A percentile compares a stretch with the other conserved stretches of the same genome.
phyloP scores from a whole-genome alignment of 2,888 invertebrate genomes.

The Nasonia oneida region DNA sequence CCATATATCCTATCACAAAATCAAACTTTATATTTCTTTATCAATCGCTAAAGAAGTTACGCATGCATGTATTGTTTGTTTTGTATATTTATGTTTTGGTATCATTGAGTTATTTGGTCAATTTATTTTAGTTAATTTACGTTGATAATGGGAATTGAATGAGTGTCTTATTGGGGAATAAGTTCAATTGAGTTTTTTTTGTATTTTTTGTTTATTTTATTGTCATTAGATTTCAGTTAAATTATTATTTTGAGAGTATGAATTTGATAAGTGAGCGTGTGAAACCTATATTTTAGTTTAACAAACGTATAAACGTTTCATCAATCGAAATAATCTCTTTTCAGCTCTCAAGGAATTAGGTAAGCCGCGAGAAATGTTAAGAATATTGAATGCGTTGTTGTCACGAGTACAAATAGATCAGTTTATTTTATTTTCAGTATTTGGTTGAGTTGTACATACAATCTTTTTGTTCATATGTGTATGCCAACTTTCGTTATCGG shows the following conservation, averaged over 20 bases:
- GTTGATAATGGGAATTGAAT: constrained; percentile 25
- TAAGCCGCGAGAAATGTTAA: constrained; percentile 74
- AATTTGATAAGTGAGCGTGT: constrained; percentile 68
- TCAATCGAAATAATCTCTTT: constrained; percentile 75
- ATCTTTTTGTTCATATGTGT: constrained; percentile 37
- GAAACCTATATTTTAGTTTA: constrained; percentile 63
- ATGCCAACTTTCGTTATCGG: constrained; percentile 50
- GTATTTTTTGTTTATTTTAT: constrained; percentile 53
- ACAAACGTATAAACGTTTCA: constrained; percentile 70
- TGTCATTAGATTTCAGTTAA: constrained; percentile 44
- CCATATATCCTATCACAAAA: constrained; percentile 66
- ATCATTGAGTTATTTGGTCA: constrained; percentile 63
- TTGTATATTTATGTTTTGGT: constrained; percentile 67
- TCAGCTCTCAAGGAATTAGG: constrained; percentile 79
- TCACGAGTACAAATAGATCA: constrained; percentile 69
- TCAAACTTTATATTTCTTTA: constrained; percentile 62
- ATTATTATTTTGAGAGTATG: constrained; percentile 44
- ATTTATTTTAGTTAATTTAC: constrained; percentile 60
- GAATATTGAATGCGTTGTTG: constrained; percentile 75
- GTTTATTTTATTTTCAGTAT: constrained; percentile 58
- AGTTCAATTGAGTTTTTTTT: constrained; percentile 33
- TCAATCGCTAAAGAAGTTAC: constrained; percentile 63
- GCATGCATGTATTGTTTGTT: constrained; percentile 75
- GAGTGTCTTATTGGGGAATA: constrained; percentile 20
- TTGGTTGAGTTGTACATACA: constrained; percentile 62